These are phyloP conservation scores for Acrocephalus arundinaceus DNA, from an alignment of 2,113 vertebrate species.

Conservation along the genomic window DNA sequence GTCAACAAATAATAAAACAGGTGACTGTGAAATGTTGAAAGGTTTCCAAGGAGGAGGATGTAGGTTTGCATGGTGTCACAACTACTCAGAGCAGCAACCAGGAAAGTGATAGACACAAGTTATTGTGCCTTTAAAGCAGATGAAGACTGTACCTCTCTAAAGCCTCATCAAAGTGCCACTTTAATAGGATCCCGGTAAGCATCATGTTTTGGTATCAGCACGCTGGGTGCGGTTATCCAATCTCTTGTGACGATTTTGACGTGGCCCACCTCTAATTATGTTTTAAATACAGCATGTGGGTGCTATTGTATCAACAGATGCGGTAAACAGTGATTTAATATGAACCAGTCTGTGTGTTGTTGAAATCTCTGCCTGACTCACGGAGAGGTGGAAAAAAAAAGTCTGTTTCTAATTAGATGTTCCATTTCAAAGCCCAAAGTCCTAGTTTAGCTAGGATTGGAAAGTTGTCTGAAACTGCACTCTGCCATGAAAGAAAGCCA, in stretches of 20 bases:
- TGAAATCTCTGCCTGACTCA: conserved; percentile 65
- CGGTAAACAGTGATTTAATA: conserved; percentile 68
- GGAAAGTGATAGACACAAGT: not conserved
- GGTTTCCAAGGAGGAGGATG: not conserved
- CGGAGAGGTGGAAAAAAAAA: not conserved
- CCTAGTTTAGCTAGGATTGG: not conserved
- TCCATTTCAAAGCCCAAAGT: not conserved
- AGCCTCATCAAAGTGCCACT: not conserved
- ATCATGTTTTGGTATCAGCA: conserved; percentile 20
- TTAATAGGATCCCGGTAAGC: not conserved
- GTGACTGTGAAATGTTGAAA: not conserved
- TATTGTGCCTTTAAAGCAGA: not conserved
- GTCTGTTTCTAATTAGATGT: conserved; percentile 10
- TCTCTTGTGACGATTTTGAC: conserved; percentile 19
- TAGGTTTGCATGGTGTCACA: not conserved
- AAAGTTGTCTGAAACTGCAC: not conserved
- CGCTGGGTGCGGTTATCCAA: not conserved
- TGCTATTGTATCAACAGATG: conserved; percentile 44
- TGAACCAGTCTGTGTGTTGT: conserved; percentile 1
- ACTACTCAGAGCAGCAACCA: not conserved
- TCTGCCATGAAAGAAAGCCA: not conserved
- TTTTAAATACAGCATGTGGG: conserved; percentile 49
- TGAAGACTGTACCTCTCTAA: not conserved
- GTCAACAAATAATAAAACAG: not conserved
- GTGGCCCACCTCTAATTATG: conserved; percentile 45